phyloP scores from a whole-genome alignment of 2,113 vertebrate species.

The human (Homo sapiens) region GRCh38 chr21:34243501-34244000 shows the following conservation, averaged over 20 bases:
- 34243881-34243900: background rate
- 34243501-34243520: background rate
- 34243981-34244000: background rate
- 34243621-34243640: background rate
- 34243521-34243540: background rate
- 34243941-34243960: background rate
- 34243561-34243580: background rate
- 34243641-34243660: background rate
- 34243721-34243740: accelerated
- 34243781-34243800: background rate
- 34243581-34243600: background rate
- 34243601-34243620: background rate
- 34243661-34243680: background rate
- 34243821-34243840: background rate
- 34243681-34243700: background rate
- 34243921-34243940: background rate
- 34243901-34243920: background rate
- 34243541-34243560: background rate
- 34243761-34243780: constrained; percentile 53
- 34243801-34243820: background rate
- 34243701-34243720: background rate
- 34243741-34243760: background rate
- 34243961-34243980: background rate
- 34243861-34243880: background rate
- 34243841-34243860: background rate